Evolutionary conservation across 2,888 invertebrate genomes (phyloP), one percentile per base, ranked within the genome.

Genomic region (Euplexia lucipara): DNA sequence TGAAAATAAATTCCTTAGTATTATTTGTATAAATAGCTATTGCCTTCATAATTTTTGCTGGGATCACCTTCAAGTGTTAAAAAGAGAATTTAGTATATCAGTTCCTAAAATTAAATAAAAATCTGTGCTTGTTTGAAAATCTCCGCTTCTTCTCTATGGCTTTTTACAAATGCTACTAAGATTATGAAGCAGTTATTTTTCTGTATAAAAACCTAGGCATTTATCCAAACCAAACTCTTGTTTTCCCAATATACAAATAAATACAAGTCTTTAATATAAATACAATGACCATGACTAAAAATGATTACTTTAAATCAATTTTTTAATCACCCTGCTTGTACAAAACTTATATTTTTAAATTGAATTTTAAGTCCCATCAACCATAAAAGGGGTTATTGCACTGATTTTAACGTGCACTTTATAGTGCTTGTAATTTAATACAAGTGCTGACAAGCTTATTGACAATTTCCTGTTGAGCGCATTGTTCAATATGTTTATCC

Each of bases 381-480:
- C 54, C 48, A 48, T 62, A 64, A 45, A 68, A 61, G 76, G 78
- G 88, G 87, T 90, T 82, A 86, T 70, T 90, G 88, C 74, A 77
- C 90, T 80, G 75, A 76, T 81, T 83, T 83, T 81, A 82, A 86
- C 82, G 80, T 77, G 71, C 70, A 83, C 70, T 75, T 70, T 63
- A 75, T 64, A 77, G 49, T 45, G 54, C 72, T 64, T 59, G 71
- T 76, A 79, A 82, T 74, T 81, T 78, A 86, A 86, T 85, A 86
- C 83, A 86, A 87, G 85, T 84, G 89, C 85, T 88, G 90, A 87
- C 88, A 89, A 85, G 84, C 87, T 93, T 91, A 95, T 94, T 93
- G 92, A 82, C 85, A 84, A 90, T 91, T 91, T 94, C 94, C 95
- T 94, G 94, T 86, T 86, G 82, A 83, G 81, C 65, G 71, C 86